Percentiles rank a stretch among this genome's conserved stretches.
Evolutionary conservation across 2,888 invertebrate species (phyloP).

Genomic region (Cryptocephalus primarius): DNA sequence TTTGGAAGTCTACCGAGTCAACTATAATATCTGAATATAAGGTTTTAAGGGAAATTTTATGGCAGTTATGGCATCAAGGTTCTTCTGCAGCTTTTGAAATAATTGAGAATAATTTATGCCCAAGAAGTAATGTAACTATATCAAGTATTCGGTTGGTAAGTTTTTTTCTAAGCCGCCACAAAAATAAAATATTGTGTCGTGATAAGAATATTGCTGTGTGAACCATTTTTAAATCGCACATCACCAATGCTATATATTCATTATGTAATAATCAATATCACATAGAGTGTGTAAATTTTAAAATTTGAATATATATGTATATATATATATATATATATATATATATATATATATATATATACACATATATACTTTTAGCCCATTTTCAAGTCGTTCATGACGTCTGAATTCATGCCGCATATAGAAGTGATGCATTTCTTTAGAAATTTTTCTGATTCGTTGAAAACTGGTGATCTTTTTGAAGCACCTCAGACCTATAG

Average conservation of each 20-base stretch:
- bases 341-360: too few relatives aligned
- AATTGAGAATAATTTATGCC: constrained; percentile 21
- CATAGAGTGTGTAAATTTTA: too few relatives aligned
- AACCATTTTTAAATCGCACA: too few relatives aligned
- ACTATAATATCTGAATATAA: constrained; percentile 32
- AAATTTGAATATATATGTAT: too few relatives aligned
- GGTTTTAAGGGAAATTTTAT: constrained; percentile 32
- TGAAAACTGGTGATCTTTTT: constrained; percentile 7
- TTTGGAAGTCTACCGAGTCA: constrained; percentile 19
- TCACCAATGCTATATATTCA: too few relatives aligned
- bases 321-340: too few relatives aligned
- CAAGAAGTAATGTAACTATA: constrained; percentile 27
- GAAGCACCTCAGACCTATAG: constrained; percentile 26
- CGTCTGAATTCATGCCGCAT: constrained; percentile 26
- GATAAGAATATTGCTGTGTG: too few relatives aligned
- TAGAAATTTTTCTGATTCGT: constrained; percentile 22
- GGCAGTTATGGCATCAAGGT: constrained; percentile 30
- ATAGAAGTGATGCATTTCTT: constrained; percentile 29
- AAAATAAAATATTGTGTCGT: too few relatives aligned
- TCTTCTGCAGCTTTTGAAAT: constrained; percentile 26
- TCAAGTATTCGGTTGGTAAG: constrained; percentile 29
- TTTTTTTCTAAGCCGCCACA: constrained; percentile 2
- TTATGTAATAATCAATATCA: too few relatives aligned
- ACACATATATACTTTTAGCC: too few relatives aligned
- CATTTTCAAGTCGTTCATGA: constrained; percentile 15